Evolutionary conservation across 2,797 vertebrate species (phyloP), one percentile per base, ranked within the genome.

Genomic region (Sebastes hubbsi): DNA sequence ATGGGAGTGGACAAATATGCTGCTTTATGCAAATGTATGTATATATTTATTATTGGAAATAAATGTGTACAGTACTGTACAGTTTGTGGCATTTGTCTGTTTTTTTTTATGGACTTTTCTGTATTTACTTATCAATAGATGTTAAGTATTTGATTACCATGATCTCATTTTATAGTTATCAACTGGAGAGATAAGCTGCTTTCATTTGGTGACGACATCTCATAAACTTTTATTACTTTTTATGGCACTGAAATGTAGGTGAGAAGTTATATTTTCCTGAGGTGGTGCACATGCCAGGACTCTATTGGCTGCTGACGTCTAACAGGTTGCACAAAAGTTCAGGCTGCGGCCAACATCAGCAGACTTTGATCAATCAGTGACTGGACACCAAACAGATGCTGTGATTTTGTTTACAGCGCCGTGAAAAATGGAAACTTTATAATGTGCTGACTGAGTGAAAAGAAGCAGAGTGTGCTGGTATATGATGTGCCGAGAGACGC

Each of bases 361-460:
- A 32, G 76, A 60, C 63, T 75, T 34, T 1, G 34, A 82, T 61
- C 46, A 27, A 42, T 54, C 27, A 3, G 60, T 18, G 16, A 5
- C 7, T 8, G 7, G 25, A 25, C 1, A 46, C n/a, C 1, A 34
- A 70, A 42, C 63, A 9, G 55, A 25, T n/a, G 30, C 30, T 18
- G 42, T 1, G 27, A 29, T 73, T 75, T 70, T 81, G 78, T 79
- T 81, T 81, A 34, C 69, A 56, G 54, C 22, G 1, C 13, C n/a
- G 77, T 60, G 70, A 81, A 67, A 75, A 77, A 71, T 16, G 54
- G 66, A 89, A 83, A 85, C 65, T 16, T 3, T 46, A 65, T 66
- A 30, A 38, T 76, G 62, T 73, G 61, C 77, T 4, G 49, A 72
- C 77, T 4, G 54, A 72, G 69, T n/a, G 64, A 32, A 64, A 29